These are phyloP conservation scores for Saccostrea cuccullata DNA, from an alignment of 1,140 invertebrate genomes.

Conservation along the genomic window DNA sequence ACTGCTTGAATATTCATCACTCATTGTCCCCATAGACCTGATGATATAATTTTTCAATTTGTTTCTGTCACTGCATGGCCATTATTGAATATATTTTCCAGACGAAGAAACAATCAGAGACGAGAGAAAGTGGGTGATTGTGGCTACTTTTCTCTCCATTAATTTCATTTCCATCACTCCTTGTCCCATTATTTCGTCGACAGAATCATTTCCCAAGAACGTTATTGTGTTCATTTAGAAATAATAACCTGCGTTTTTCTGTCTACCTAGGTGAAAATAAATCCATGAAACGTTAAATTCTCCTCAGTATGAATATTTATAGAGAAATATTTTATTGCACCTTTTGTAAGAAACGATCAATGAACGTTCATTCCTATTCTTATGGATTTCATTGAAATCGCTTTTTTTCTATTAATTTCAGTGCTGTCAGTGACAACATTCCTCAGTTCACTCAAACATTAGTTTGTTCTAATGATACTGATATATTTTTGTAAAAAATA, in stretches of 20 bases:
- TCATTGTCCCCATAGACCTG: neutral
- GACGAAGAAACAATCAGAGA: neutral
- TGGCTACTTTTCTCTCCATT: neutral
- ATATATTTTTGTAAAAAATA: too few species aligned
- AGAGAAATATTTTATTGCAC: too few species aligned
- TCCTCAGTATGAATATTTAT: too few species aligned
- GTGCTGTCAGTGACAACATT: too few species aligned
- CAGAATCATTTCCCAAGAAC: neutral
- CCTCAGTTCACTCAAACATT: too few species aligned
- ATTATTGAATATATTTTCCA: neutral
- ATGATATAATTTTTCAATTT: slow-evolving; percentile 10
- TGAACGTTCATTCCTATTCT: too few species aligned
- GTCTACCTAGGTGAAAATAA: neutral
- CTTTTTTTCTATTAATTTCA: too few species aligned
- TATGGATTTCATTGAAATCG: too few species aligned
- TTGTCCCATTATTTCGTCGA: neutral
- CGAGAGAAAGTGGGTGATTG: neutral
- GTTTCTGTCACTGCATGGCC: neutral
- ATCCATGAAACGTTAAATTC: too few species aligned
- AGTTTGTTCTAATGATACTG: too few species aligned
- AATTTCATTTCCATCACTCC: neutral
- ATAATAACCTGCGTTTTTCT: neutral
- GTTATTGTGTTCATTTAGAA: neutral
- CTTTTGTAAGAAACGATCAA: too few species aligned
- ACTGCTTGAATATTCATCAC: slow-evolving; percentile 20